Conservation (phyloP, 2,113 vertebrate species). For the Eubucco bourcierii region DNA sequence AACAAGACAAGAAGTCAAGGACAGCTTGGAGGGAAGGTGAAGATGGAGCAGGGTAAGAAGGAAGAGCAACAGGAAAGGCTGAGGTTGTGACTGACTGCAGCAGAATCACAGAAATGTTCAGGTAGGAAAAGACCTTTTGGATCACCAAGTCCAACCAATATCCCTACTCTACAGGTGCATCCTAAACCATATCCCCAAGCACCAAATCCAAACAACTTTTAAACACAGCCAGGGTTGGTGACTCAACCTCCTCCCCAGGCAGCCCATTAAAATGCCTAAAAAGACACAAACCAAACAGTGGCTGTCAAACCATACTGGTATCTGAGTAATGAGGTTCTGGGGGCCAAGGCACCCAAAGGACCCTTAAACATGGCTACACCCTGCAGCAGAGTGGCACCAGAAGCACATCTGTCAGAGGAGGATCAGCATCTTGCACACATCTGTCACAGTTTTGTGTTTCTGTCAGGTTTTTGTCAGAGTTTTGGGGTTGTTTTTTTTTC, state of each 20-base stretch:
- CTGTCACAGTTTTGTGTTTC: too few relatives aligned
- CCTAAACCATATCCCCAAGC: too few relatives aligned
- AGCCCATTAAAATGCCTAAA: too few relatives aligned
- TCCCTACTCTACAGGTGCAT: too few relatives aligned
- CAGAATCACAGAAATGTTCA: neutral
- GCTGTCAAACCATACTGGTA: neutral
- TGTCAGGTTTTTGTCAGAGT: too few relatives aligned
- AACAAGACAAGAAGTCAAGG: neutral
- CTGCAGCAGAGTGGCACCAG: neutral
- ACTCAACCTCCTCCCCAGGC: too few relatives aligned
- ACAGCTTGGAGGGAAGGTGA: neutral
- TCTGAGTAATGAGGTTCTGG: neutral
- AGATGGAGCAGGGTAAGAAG: neutral
- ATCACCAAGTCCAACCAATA: too few relatives aligned
- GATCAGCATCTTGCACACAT: neutral
- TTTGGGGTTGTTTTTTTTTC: too few relatives aligned
- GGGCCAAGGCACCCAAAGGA: neutral
- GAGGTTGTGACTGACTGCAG: neutral
- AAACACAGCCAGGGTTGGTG: too few relatives aligned
- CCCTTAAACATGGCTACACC: rapidly evolving
- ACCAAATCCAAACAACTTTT: too few relatives aligned
- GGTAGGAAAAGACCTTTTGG: too few relatives aligned
- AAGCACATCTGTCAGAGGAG: neutral
- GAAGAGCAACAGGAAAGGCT: neutral
- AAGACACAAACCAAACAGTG: neutral